phyloP scores from a whole-genome alignment of 2,797 vertebrate species.

The Balearica regulorum region DNA sequence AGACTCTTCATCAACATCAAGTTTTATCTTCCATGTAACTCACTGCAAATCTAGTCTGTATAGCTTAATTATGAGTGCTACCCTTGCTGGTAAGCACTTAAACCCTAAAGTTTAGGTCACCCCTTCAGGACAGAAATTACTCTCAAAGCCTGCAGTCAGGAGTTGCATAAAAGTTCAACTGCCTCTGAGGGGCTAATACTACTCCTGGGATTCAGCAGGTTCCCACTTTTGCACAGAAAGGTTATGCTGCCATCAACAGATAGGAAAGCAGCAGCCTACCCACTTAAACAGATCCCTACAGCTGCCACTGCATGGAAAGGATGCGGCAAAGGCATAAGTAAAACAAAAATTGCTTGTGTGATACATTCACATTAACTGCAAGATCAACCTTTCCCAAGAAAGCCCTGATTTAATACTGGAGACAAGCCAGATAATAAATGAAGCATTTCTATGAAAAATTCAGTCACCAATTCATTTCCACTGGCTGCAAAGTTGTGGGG shows the following conservation, averaged over 20 bases:
- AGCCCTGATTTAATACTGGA: slow-evolving; percentile 5
- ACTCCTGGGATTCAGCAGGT: background rate
- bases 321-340: background rate
- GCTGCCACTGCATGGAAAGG: background rate
- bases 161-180: background rate
- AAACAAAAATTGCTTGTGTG: background rate
- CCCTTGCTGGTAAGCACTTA: background rate
- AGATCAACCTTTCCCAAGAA: background rate
- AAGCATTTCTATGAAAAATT: background rate
- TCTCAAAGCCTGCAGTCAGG: background rate
- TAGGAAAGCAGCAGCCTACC: background rate
- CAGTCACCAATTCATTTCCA: background rate
- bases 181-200: background rate
- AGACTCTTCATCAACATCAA: background rate
- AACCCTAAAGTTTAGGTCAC: background rate
- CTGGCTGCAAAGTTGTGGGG: background rate
- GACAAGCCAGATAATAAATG: background rate
- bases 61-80: background rate
- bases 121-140: background rate
- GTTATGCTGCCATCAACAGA: background rate
- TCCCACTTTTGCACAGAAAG: background rate
- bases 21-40: background rate
- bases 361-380: background rate
- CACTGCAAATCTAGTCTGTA: background rate
- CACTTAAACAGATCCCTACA: background rate